Evolutionary conservation across 1,140 invertebrate species (phyloP), one percentile per base, ranked within the genome.

Genomic region (Neelides sp.): DNA sequence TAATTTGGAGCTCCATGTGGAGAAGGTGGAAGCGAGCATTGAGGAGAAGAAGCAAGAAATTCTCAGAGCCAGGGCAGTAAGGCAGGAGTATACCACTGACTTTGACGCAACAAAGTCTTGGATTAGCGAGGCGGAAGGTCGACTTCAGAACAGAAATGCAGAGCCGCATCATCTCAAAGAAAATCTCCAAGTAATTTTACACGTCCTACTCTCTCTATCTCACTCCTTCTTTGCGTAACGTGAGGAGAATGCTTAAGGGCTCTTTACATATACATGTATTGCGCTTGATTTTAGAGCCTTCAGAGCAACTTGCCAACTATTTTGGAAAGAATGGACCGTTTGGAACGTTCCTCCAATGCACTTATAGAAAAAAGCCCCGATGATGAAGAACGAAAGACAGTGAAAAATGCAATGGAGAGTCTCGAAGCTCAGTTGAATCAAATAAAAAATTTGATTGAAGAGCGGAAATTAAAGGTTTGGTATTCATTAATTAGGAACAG

Each of bases 31-130:
- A 28, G 77, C 78, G 52, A 75, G 75, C 7, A 84, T 90, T 80
- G 86, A 90, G 59, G 83, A 87, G 61, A 88, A 88, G 65, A 77
- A 84, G 57, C 75, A 81, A 61, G 85, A 90, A 65, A 80, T 83
- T 65, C 88, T 88, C 64, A 77, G 84, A 40, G 87, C 86, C 5
- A 76, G 78, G 58, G 86, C 85, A 15, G 75, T 82, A 43, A 74
- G 85, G 17, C 77, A 77, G 19, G 86, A 91, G 49, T 91, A 87
- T 65, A 64, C 78, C 7, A 69, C 72, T 15, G 85, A 85, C 57
- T 78, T 87, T 5, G 85, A 89, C 54, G 77, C 79, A 48, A 74
- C 91, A 1, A 82, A 85, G 59, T 71, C 74, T 20, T 92, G 88
- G 88, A 72, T 91, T 27, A 75, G 80, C 32, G 74, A 80, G 37